Base-by-base conservation (phyloP, 2,888 invertebrate species). In the Drosophila formosana region DNA sequence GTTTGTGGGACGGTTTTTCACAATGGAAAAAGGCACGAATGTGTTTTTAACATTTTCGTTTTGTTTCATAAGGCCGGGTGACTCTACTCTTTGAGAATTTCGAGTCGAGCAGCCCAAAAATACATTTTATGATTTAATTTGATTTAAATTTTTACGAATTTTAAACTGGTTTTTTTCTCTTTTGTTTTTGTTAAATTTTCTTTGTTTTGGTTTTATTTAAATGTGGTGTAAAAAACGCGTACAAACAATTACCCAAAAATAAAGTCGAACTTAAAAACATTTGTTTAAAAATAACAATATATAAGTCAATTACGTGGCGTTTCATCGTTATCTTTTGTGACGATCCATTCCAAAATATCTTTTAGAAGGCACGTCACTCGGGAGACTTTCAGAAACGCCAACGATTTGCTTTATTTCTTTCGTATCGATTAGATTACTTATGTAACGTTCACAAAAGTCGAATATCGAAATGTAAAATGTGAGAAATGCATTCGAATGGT, bases 11-110 rank as follows among this genome's bases (percentile, higher is more conserved):
- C 90, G 88, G 88, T 89, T 88, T 88, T 84, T 87, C 76, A 74
- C 84, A 89, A 87, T 89, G 76, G 80, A 80, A 89, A 89, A 89
- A 89, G 89, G 88, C 89, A 89, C 88, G 89, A 89, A 84, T 80
- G 89, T 89, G 89, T 87, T 71, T 70, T 57, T 68, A 69, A 66
- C 62, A 67, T 72, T 72, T 57, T 66, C 71, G 69, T 65, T 72
- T 51, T 50, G 32, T 32, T 45, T 47, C 32, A 73, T 67, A 51
- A 66, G 76, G 58, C 75, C 65, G 63, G 47, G 41, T 49, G 61
- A 49, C 60, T 66, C 66, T 73, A 70, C 79, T 82, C 82, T 82
- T 71, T 75, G 41, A 82, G 82, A 69, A 76, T 68, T 74, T 82
- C 76, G 49, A 57, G 69, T 52, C 64, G 25, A 46, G 32, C 55